Evolutionary conservation across 2,113 vertebrate genomes (phyloP).

Genomic region (Petaurus breviceps): DNA sequence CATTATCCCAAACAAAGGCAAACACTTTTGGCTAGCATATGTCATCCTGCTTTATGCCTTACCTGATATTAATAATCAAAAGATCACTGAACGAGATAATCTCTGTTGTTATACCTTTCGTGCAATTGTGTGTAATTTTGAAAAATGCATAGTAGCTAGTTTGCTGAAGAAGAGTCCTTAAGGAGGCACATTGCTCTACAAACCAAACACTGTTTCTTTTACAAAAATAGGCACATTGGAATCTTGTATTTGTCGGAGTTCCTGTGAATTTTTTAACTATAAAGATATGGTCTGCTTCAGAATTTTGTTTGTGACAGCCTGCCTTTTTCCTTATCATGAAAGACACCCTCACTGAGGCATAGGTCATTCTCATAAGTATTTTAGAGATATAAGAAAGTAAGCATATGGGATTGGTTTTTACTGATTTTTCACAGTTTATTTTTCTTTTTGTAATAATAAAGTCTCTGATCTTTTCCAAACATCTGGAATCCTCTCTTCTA

Average conservation of each 20-base stretch:
- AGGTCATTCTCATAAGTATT: neutral
- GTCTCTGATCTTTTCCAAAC: neutral
- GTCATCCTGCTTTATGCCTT: neutral
- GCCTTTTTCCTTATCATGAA: neutral
- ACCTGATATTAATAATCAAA: neutral
- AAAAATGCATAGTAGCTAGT: neutral
- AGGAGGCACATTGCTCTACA: neutral
- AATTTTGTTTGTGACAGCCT: neutral
- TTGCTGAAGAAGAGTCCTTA: neutral
- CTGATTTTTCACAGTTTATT: neutral
- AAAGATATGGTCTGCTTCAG: neutral
- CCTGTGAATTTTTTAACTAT: neutral
- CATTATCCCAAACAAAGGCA: neutral
- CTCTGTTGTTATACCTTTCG: neutral
- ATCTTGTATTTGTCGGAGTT: neutral
- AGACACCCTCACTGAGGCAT: neutral
- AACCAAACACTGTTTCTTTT: neutral
- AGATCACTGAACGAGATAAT: neutral
- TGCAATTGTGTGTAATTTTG: neutral
- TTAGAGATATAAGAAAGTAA: neutral
- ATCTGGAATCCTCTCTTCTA: neutral
- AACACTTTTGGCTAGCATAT: neutral
- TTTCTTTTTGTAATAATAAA: neutral
- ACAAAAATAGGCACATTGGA: neutral
- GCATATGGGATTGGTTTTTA: neutral